Base-by-base conservation (phyloP, 30 jellyfish, hydroid and myxozoan species). In the Pelagia noctiluca region DNA sequence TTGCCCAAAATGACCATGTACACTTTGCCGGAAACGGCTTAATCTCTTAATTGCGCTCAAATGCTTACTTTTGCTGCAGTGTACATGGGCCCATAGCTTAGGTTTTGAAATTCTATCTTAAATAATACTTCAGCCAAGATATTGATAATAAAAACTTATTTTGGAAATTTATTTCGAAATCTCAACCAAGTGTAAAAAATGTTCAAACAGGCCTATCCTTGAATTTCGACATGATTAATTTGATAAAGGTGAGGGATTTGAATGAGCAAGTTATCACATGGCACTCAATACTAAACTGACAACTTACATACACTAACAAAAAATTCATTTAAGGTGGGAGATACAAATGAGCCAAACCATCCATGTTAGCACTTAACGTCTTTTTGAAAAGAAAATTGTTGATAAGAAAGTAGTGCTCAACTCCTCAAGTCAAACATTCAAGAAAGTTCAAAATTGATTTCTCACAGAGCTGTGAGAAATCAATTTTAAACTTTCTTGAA, bases 151-250 rank as follows among this genome's bases (percentile, higher is more conserved):
- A 42, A 42, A 42, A 42, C 57, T 42, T 8, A 42, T 42, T 42
- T 42, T 42, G 57, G 57, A 42, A 42, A 42, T 42, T 42, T 42
- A 42, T 42, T 42, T 42, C 8, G 57, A 42, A 42, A 5, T 42
- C 57, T 42, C 57, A 16, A 42, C 57, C 57, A 42, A 42, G 57
- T 42, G 57, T 16, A 42, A 42, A 42, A 42, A 42, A 42, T 42
- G 57, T 42, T 42, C 57, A 42, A 42, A 42, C 57, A 42, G 57
- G 57, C 57, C 57, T 42, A 42, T 42, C 57, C 16, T 42, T 42
- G 57, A 42, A 42, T 42, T 42, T 42, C 57, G 57, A 42, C 57
- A 42, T 16, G 16, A 8, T 42, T 42, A 42, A 42, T 42, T 42
- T 42, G 57, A 42, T 42, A 42, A 42, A 42, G 57, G 57, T 42